phyloP scores from a whole-genome alignment of 2,888 invertebrate species.

The Chrysolina oricalcia region DNA sequence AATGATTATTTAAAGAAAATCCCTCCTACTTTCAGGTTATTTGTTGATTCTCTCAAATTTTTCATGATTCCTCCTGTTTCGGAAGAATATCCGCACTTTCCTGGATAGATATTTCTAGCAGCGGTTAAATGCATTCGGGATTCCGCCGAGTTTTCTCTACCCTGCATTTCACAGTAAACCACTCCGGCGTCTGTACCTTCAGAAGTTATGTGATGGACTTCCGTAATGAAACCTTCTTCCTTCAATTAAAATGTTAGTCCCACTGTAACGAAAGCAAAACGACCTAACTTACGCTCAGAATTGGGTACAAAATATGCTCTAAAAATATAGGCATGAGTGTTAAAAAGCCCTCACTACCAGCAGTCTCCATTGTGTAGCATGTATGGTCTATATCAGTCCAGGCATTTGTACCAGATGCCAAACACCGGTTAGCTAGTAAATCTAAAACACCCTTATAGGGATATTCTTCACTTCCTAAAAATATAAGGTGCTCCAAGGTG shows the following conservation, averaged over 20 bases:
- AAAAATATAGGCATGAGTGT: slow-evolving; percentile 92
- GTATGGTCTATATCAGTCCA: slow-evolving; percentile 93
- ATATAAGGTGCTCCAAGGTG: slow-evolving; percentile 93
- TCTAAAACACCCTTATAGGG: slow-evolving; percentile 93
- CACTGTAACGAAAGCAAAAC: not conserved
- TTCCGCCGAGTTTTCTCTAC: slow-evolving; percentile 86
- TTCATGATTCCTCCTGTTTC: slow-evolving; percentile 90
- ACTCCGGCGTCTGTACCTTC: slow-evolving; percentile 94
- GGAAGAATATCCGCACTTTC: slow-evolving; percentile 86
- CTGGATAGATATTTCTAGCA: slow-evolving; percentile 84
- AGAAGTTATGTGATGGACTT: slow-evolving; percentile 93
- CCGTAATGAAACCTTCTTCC: slow-evolving; percentile 89
- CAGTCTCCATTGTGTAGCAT: slow-evolving; percentile 91
- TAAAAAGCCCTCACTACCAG: slow-evolving; percentile 90
- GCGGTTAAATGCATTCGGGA: slow-evolving; percentile 80
- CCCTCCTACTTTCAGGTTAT: slow-evolving; percentile 81
- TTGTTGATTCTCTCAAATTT: slow-evolving; percentile 87
- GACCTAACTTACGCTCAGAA: slow-evolving; percentile 76
- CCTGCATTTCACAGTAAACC: slow-evolving; percentile 97
- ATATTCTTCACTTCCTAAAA: slow-evolving; percentile 91
- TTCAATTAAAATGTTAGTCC: slow-evolving; percentile 61
- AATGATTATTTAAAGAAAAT: slow-evolving; percentile 1
- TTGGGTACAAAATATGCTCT: slow-evolving; percentile 91
- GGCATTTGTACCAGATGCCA: slow-evolving; percentile 94
- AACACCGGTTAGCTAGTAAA: slow-evolving; percentile 89